Conservation (phyloP, 2,113 vertebrate genomes). For the Amphiprion ocellaris region DNA sequence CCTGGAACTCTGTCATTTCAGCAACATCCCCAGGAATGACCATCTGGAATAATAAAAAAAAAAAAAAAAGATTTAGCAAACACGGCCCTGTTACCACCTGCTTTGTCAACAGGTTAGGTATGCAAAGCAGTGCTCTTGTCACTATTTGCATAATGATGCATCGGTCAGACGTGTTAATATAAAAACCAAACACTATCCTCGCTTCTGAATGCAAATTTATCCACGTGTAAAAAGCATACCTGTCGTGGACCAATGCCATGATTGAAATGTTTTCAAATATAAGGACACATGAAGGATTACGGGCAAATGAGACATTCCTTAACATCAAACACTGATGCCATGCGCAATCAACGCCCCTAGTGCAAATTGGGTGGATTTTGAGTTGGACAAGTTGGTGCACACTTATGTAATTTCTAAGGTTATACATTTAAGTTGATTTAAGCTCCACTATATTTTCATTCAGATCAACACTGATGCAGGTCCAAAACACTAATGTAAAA, state of each 20-base stretch:
- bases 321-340: neutral
- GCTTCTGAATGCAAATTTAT: constrained; percentile 57
- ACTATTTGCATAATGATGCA: constrained; percentile 55
- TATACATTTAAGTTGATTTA: no score
- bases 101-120: constrained; percentile 17
- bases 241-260: neutral
- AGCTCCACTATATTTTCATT: no score
- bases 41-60: constrained; percentile 87
- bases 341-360: neutral
- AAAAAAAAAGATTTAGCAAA: constrained; percentile 11
- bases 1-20: constrained; percentile 98
- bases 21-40: constrained; percentile 95
- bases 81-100: neutral
- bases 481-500: no score
- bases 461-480: no score
- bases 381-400: no score
- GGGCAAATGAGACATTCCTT: neutral
- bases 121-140: constrained; percentile 27
- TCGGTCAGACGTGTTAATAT: constrained; percentile 12
- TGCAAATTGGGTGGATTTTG: neutral
- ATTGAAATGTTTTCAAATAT: neutral
- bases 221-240: constrained; percentile 5
- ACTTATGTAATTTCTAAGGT: no score
- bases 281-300: neutral
- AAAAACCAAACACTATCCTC: constrained; percentile 5